Conservation (phyloP, 2,113 vertebrate genomes). For the Hypomesus transpacificus region DNA sequence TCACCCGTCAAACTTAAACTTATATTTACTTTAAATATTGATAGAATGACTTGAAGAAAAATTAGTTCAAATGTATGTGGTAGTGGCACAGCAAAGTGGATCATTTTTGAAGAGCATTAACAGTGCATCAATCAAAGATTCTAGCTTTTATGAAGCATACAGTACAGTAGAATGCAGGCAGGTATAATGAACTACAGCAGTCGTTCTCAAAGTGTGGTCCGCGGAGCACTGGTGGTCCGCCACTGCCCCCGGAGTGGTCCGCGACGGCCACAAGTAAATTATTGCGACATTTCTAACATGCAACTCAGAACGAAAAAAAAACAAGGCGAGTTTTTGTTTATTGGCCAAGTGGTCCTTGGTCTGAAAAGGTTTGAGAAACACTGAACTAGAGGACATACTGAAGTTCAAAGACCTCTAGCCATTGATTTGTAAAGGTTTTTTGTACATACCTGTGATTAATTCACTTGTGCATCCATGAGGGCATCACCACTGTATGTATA, state of each 20-base stretch:
- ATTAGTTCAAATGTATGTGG: neutral
- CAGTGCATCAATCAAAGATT: neutral
- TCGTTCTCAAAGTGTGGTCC: too few relatives aligned
- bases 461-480: conserved; percentile 73
- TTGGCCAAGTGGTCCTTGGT: too few relatives aligned
- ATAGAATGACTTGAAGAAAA: too few relatives aligned
- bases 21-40: neutral
- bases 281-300: too few relatives aligned
- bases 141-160: neutral
- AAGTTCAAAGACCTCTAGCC: conserved; percentile 15
- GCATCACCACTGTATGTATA: conserved; percentile 80
- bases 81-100: neutral
- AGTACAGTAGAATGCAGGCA: conserved; percentile 3
- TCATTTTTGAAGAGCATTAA: neutral
- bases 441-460: conserved; percentile 61
- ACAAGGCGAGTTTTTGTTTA: too few relatives aligned
- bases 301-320: too few relatives aligned
- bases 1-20: neutral
- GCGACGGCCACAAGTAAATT: too few relatives aligned
- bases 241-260: too few relatives aligned
- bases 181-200: neutral
- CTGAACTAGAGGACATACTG: neutral
- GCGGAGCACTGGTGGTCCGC: too few relatives aligned
- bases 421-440: conserved; percentile 66
- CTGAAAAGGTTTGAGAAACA: too few relatives aligned